Base-by-base conservation (phyloP, 2,888 invertebrate species). In the Dendrolimus pini region DNA sequence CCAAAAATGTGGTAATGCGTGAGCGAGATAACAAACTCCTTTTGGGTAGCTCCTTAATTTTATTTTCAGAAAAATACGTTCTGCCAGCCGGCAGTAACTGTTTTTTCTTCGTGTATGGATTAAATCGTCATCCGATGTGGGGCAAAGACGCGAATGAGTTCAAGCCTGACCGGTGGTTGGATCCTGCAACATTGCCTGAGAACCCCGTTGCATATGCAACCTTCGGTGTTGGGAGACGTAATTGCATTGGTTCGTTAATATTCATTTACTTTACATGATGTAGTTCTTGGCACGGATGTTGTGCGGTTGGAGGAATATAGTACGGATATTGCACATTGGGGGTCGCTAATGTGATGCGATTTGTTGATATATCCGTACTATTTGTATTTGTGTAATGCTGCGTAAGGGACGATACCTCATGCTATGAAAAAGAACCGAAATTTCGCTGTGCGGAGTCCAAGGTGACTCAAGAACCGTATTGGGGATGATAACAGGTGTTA, bases 101-200 rank as follows among this genome's bases (percentile, higher is more conserved):
- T 14, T 1, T 59, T 0, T 54, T 63, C 7, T 55, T 54, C 2
- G 54, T 61, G 3, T 55, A 58, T 10, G 59, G 55, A 3, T 42
- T 56, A 18, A n/a, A 58, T 52, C 12, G 53, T 0, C 59, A 63
- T 52, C n/a, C 62, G 6, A n/a, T 55, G 7, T 67, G 65, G 64
- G 69, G 69, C 14, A 14, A 59, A 0, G 60, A 64, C 1, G 61
- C 55, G 0, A 42, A 59, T 1, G 10, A 60, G 13, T 69, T 66
- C 54, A 58, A 53, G 3, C 69, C 69, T 9, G 66, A 64, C 18
- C 55, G 65, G 7, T 67, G 65, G 64, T 56, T 65, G 1, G 59
- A 62, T 52, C 54, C 61, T 13, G 41, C 62, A 54, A 57, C 58
- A 55, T 54, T 67, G 57, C 62, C 58, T 56, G 52, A 54, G 53